These are phyloP conservation scores for Cabera pusaria DNA, from an alignment of 2,888 invertebrate species.

Conservation along the genomic window DNA sequence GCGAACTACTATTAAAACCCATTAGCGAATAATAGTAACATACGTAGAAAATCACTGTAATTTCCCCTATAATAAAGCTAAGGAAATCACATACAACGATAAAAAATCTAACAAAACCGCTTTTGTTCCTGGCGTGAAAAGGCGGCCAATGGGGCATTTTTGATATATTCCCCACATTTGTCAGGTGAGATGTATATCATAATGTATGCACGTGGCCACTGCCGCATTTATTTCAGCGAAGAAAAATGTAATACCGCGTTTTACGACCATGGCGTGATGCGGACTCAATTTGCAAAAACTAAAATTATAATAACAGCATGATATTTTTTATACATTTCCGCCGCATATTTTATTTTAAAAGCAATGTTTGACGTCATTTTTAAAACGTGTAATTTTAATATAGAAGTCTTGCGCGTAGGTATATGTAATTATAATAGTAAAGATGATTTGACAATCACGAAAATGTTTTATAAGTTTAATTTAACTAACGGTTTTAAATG, in stretches of 20 bases:
- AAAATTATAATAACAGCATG: neutral
- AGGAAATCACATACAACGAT: slow-evolving; percentile 1
- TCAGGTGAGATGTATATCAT: slow-evolving; percentile 56
- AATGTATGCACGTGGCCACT: slow-evolving; percentile 55
- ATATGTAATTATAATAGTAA: too few relatives aligned
- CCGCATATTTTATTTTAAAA: slow-evolving; percentile 11
- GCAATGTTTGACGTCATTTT: too few relatives aligned
- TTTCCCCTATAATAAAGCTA: neutral
- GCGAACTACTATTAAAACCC: too few relatives aligned
- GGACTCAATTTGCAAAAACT: slow-evolving; percentile 51
- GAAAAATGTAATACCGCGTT: slow-evolving; percentile 55
- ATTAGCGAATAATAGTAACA: too few relatives aligned
- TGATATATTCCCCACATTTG: slow-evolving; percentile 70
- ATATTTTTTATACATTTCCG: slow-evolving; percentile 7
- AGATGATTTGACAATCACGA: too few relatives aligned
- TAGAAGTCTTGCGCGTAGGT: too few relatives aligned
- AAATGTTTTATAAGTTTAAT: too few relatives aligned
- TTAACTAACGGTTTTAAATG: too few relatives aligned
- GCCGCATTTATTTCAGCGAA: slow-evolving; percentile 49
- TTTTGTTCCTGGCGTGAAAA: slow-evolving; percentile 44
- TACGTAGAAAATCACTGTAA: too few relatives aligned
- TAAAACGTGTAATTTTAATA: too few relatives aligned
- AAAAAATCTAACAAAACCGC: slow-evolving; percentile 5
- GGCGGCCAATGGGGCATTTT: slow-evolving; percentile 40
- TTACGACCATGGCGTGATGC: slow-evolving; percentile 37